These are phyloP conservation scores for Lissocephala sabroskyi DNA, from an alignment of 2,888 invertebrate genomes.

Conservation along the genomic window DNA sequence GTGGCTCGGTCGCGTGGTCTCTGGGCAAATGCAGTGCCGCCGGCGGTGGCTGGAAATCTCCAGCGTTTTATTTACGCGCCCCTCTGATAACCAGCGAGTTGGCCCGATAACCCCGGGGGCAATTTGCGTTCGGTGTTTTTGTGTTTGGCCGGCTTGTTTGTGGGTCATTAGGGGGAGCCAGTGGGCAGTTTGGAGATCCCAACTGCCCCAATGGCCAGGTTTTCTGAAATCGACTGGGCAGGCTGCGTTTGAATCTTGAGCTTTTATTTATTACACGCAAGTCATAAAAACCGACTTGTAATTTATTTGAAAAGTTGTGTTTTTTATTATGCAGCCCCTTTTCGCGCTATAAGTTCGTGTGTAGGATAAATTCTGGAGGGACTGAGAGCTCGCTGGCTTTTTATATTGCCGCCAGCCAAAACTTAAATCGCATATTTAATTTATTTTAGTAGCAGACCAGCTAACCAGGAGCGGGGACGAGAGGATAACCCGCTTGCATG, in stretches of 20 bases:
- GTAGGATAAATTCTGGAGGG: no score
- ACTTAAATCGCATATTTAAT: no score
- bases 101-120: no score
- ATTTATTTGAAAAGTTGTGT: slow-evolving; percentile 44
- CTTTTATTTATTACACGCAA: slow-evolving; percentile 38
- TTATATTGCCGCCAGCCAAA: not conserved
- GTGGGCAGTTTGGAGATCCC: no score
- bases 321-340: slow-evolving; percentile 32
- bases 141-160: no score
- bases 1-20: not conserved
- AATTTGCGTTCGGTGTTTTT: slow-evolving; percentile 5
- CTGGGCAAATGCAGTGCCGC: not conserved
- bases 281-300: slow-evolving; percentile 24
- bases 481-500: not conserved
- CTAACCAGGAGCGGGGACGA: not conserved
- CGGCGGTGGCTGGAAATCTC: no score
- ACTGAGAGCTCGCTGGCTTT: no score
- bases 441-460: no score
- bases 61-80: no score
- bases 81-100: no score
- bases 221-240: slow-evolving; percentile 2
- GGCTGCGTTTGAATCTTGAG: slow-evolving; percentile 7
- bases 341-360: slow-evolving; percentile 42
- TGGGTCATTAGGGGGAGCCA: no score
- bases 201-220: slow-evolving; percentile 22